phyloP scores from a whole-genome alignment of 2,113 vertebrate species.

The Rynchops niger region DNA sequence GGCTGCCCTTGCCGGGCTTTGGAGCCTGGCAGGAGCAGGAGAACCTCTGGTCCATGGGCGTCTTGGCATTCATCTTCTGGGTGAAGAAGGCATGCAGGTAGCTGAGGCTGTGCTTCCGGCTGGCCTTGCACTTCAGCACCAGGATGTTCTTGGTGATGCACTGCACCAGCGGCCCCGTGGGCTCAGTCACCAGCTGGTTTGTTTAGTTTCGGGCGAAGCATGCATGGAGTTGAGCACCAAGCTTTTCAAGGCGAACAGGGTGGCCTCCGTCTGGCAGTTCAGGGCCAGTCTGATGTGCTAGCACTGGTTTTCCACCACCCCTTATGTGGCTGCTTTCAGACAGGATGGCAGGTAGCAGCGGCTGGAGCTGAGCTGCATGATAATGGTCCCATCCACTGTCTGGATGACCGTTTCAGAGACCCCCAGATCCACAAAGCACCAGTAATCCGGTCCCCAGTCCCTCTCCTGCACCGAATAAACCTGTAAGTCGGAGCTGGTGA shows the following conservation, averaged over 20 bases:
- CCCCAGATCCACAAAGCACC: constrained; percentile 88
- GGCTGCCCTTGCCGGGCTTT: constrained; percentile 25
- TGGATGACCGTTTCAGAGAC: constrained; percentile 83
- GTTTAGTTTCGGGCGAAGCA: constrained; percentile 74
- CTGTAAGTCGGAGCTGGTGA: constrained; percentile 78
- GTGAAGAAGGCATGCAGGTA: constrained; percentile 85
- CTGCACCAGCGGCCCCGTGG: constrained; percentile 88
- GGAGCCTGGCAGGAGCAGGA: constrained; percentile 75
- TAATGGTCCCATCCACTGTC: constrained; percentile 80
- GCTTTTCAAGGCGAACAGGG: constrained; percentile 86
- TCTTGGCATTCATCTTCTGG: constrained; percentile 50
- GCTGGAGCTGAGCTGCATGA: constrained; percentile 85
- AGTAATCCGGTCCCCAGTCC: constrained; percentile 76
- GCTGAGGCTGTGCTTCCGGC: constrained; percentile 81
- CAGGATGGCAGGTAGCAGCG: constrained; percentile 85
- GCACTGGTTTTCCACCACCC: constrained; percentile 79
- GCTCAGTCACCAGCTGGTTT: constrained; percentile 84
- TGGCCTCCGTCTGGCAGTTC: constrained; percentile 80
- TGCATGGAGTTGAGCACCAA: constrained; percentile 79
- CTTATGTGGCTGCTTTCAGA: constrained; percentile 60
- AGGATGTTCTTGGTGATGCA: constrained; percentile 76
- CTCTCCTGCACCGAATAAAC: constrained; percentile 87
- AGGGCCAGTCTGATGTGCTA: constrained; percentile 86
- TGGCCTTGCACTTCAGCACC: constrained; percentile 86
- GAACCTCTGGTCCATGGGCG: constrained; percentile 66